phyloP scores from a whole-genome alignment of 92 coral and sea anemone species.

The Phenganax marumi region DNA sequence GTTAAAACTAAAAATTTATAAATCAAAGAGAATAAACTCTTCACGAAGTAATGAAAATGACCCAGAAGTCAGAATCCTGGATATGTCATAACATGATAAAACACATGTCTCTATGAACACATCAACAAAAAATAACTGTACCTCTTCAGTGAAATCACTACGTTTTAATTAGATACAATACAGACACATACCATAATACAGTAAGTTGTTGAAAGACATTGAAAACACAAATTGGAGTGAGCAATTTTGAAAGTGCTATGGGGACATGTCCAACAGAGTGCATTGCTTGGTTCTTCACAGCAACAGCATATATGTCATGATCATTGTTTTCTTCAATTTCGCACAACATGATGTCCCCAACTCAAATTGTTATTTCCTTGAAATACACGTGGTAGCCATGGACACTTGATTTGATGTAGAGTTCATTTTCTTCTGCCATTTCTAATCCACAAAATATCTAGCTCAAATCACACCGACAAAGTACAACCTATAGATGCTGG shows the following conservation, averaged over 20 bases:
- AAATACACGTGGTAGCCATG: no score
- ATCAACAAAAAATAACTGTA: constrained; percentile 17
- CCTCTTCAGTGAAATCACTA: not conserved
- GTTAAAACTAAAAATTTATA: constrained; percentile 1
- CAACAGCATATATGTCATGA: constrained; percentile 24
- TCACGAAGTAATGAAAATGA: no score
- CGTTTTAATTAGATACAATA: no score
- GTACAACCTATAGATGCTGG: constrained; percentile 66
- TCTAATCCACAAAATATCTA: not conserved
- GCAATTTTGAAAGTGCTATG: no score
- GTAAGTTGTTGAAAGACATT: no score
- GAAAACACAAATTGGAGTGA: no score
- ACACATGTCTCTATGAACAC: not conserved
- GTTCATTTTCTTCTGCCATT: not conserved
- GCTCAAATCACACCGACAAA: constrained; percentile 58
- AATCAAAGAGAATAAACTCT: not conserved
- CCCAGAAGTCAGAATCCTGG: not conserved
- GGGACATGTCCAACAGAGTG: constrained; percentile 18
- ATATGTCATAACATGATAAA: not conserved
- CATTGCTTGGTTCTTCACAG: constrained; percentile 10
- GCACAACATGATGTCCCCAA: not conserved
- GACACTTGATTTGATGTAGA: no score
- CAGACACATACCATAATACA: no score
- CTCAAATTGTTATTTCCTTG: no score
- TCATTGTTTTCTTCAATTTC: constrained; percentile 10